Evolutionary conservation across 2,113 vertebrate genomes (phyloP).

Genomic region (Tetrax tetrax): DNA sequence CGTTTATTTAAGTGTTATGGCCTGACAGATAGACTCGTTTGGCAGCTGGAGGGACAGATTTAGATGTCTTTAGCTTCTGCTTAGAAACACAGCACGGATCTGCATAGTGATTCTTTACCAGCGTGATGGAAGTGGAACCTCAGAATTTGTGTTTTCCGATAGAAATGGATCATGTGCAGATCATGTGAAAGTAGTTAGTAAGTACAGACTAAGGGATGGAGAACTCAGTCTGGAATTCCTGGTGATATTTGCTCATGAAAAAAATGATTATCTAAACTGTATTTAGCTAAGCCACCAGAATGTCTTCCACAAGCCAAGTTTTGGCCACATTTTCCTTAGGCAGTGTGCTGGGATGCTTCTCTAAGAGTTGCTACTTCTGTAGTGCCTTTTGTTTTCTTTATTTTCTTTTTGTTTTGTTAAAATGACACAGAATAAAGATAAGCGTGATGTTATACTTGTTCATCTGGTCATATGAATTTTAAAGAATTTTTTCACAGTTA

Average conservation of each 20-base stretch:
- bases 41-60: neutral
- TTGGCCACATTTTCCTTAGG: neutral
- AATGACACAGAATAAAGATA: neutral
- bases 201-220: neutral
- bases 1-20: neutral
- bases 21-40: neutral
- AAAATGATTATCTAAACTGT: neutral
- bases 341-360: neutral
- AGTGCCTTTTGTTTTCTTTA: neutral
- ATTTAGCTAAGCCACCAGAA: neutral
- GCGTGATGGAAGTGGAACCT: neutral
- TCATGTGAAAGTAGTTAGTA: neutral
- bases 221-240: neutral
- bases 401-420: neutral
- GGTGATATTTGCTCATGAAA: neutral
- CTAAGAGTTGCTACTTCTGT: neutral
- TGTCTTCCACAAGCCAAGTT: neutral
- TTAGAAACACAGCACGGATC: neutral
- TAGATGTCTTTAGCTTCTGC: neutral
- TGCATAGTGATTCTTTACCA: rapidly evolving
- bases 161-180: neutral
- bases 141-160: neutral
- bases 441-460: neutral
- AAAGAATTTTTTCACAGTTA: neutral
- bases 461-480: neutral